A percentile compares a stretch with the other conserved stretches of the same genome.
phyloP scores from a whole-genome alignment of 2,113 vertebrate genomes.

The Aphyosemion australe region DNA sequence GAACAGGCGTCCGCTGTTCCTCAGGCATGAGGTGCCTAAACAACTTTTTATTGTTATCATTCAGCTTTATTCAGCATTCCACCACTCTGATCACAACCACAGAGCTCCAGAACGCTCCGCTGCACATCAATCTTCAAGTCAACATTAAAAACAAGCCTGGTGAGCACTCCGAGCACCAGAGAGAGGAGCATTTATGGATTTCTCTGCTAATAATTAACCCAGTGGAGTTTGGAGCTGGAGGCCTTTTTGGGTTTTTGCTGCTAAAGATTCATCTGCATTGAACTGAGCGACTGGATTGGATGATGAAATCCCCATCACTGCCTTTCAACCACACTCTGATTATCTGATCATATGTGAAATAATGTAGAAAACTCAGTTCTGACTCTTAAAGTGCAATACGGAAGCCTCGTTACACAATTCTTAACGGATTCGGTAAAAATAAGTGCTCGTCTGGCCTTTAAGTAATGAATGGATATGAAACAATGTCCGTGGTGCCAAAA shows the following conservation, averaged over 20 bases:
- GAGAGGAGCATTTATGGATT: constrained; percentile 37
- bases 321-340: constrained; percentile 18
- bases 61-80: neutral
- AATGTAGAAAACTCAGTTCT: too few relatives aligned
- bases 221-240: constrained; percentile 33
- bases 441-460: neutral
- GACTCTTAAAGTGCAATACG: too few relatives aligned
- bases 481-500: neutral
- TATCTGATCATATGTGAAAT: too few relatives aligned
- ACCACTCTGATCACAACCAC: constrained; percentile 5
- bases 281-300: constrained; percentile 14
- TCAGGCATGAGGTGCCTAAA: too few relatives aligned
- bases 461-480: neutral
- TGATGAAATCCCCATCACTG: constrained; percentile 28
- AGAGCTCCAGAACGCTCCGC: constrained; percentile 14
- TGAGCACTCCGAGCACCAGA: constrained; percentile 3
- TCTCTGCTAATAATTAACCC: constrained; percentile 61
- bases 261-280: neutral
- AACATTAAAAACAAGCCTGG: neutral
- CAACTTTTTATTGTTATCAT: too few relatives aligned
- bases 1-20: constrained; percentile 11
- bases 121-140: neutral
- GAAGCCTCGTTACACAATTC: too few relatives aligned
- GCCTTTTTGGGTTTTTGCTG: too few relatives aligned
- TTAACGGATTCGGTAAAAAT: too few relatives aligned